A percentile compares a stretch with the other conserved stretches of the same genome.
Evolutionary conservation across 2,797 vertebrate genomes (phyloP).

Genomic region (Acrocephalus scirpaceus): DNA sequence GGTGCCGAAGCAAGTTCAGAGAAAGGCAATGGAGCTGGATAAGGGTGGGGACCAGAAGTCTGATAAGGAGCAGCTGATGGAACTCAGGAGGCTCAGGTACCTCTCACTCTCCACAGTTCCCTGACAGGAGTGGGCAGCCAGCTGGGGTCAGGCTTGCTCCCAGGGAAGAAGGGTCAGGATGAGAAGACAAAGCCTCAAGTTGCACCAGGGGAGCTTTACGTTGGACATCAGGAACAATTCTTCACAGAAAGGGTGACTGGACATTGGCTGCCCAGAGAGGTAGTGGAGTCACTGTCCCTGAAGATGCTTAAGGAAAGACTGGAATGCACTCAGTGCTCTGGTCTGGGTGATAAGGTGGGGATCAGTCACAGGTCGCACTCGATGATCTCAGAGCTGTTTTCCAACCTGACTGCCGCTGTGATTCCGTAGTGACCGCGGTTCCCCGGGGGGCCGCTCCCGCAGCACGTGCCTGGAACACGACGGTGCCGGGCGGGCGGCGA

Average conservation of each 20-base stretch:
- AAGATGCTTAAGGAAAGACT: not conserved
- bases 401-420: accelerated
- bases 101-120: not conserved
- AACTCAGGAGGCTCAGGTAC: not conserved
- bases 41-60: not conserved
- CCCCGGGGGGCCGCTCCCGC: not conserved
- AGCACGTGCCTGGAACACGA: not conserved
- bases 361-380: too few species aligned
- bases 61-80: not conserved
- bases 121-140: not conserved
- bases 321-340: not conserved
- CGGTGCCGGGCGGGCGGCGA: not conserved
- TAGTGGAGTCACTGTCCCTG: not conserved
- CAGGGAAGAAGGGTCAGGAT: not conserved
- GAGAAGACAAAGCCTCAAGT: not conserved
- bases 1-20: not conserved
- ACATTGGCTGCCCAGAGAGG: too few species aligned
- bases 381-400: not conserved
- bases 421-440: accelerated
- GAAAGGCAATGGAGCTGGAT: not conserved
- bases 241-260: not conserved
- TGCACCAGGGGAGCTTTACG: not conserved
- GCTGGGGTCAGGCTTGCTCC: accelerated
- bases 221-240: not conserved
- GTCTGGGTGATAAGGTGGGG: too few species aligned